Base-by-base conservation (phyloP, 1,140 invertebrate species). In the Drosophila sp. region DNA sequence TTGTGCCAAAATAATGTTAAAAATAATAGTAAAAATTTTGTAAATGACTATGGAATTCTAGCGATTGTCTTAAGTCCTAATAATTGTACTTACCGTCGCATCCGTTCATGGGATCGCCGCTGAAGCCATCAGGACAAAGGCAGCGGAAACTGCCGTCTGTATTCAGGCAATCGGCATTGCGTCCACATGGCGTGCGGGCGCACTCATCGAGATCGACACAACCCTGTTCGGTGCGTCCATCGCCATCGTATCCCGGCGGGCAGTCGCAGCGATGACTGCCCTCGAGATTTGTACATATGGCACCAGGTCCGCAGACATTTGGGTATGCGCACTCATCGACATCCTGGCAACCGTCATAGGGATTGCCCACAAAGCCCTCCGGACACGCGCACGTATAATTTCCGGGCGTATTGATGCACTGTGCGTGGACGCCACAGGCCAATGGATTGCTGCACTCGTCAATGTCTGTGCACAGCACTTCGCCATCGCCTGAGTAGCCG, bases 361-460 rank as follows among this genome's bases (percentile, higher is more conserved):
- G 96, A 94, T 98, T 96, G 92, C 97, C 97, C 61, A 94, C 93
- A 91, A 94, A 98, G 72, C 97, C 97, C 50, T 95, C 93, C 73
- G 94, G 94, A 93, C 97, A 98, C 32, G 93, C 90, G 92, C 97
- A 98, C 5, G 95, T 97, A 90, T 97, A 97, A 92, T 98, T 98
- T 83, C 97, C 97, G 25, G 95, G 95, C 36, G 94, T 94, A 92
- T 99, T 98, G 63, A 94, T 93, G 90, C 97, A 99, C 18, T 96
- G 77, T 13, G 97, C 95, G 84, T 97, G 96, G 29, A 93, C 92
- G 40, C 97, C 97, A 89, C 97, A 98, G 57, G 96, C 94, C 75
- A 94, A 94, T 9, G 96, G 95, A 86, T 95, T 94, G 74, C 92
- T 84, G 92, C 97, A 98, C 93, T 98, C 97, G 89, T 98, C 94